Base-by-base conservation (phyloP, 2,797 vertebrate species). In the Myotis myotis region DNA sequence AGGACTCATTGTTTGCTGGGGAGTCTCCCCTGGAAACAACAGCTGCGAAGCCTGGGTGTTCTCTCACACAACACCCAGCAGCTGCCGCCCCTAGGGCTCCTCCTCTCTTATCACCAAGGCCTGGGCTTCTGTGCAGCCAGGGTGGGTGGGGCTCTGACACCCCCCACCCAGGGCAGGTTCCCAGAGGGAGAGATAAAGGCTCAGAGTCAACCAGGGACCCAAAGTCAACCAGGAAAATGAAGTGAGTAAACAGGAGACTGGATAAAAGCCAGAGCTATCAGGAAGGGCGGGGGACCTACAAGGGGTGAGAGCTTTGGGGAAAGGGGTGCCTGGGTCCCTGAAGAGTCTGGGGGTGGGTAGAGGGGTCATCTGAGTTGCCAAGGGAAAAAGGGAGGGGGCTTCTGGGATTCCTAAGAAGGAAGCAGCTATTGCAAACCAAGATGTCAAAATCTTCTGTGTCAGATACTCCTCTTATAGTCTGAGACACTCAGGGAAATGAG, bases 41-140 rank as follows among this genome's bases (percentile, higher is more conserved):
- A 97, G 96, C 95, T 97, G 97, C 57, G 20, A 74, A 81, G 95
- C 94, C 92, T 94, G 47, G 38, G 16, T 30, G 25, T 30, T 41
- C 19, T 87, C 17, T 75, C 0, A 2, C 94, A 86, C 92, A 94
- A 90, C 94, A 82, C 93, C 66, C 33, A 28, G 83, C 96, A 97
- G 91, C 94, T 97, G 96, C 92, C 74, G 81, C 13, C 25, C 51
- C 23, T 17, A 16, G 22, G 16, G 11, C n/a, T 76, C 88, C 95
- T 94, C 83, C 80, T 84, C 41, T 60, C 92, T 97, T 97, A 97
- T 97, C 97, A 33, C 36, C 7, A 41, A 82, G 51, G 28, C 75
- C 76, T 71, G 49, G 19, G 30, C 57, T 53, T 78, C 57, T 30
- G 91, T 71, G 82, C 0, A 0, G 72, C 68, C 74, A 17, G 30